Evolutionary conservation across 2,797 vertebrate species (phyloP), one percentile per base, ranked within the genome.

Genomic region (Danio albolineatus): DNA sequence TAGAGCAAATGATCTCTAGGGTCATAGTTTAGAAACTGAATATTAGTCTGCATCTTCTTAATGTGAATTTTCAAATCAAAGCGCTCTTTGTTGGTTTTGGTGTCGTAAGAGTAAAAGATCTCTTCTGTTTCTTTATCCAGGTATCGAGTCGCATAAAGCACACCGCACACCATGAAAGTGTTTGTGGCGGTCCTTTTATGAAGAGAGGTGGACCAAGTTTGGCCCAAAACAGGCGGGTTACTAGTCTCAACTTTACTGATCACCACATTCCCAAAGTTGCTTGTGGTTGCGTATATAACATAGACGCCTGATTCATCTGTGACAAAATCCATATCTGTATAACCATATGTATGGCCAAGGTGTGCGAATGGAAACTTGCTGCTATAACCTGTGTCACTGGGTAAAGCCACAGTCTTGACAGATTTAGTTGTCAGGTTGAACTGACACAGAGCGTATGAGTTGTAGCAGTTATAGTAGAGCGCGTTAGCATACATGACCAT

Each of bases 391-490:
- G 92, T 87, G 78, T 88, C 90, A 78, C 62, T 38, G 8, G 93
- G 92, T 36, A 94, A 87, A 6, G 84, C 10, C 38, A 87, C 17
- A 1, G 61, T 85, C 19, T 81, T 78, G n/a, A 94, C 14, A 0
- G 66, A 74, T 49, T 86, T 87, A 49, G 62, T 3, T 0, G 85
- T 87, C 77, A 94, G 79, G 87, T 94, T 89, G 81, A 94, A 94
- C 76, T 85, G 84, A 84, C 93, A 94, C 59, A 94, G 80, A 0
- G 61, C 10, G 0, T 74, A 80, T n/a, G 17, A 10, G 75, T 94
- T 87, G 86, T 93, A 94, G 76, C 93, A 94, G 85, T 89, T 88
- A 85, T 94, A 94, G 85, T 93, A 94, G 43, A 93, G 87, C 0
- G 90, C 88, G 0, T 82, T 88, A 19, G 56, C 85, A 1, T 92